Base-by-base conservation (phyloP, 2,888 invertebrate species). In the Nasonia oneida region DNA sequence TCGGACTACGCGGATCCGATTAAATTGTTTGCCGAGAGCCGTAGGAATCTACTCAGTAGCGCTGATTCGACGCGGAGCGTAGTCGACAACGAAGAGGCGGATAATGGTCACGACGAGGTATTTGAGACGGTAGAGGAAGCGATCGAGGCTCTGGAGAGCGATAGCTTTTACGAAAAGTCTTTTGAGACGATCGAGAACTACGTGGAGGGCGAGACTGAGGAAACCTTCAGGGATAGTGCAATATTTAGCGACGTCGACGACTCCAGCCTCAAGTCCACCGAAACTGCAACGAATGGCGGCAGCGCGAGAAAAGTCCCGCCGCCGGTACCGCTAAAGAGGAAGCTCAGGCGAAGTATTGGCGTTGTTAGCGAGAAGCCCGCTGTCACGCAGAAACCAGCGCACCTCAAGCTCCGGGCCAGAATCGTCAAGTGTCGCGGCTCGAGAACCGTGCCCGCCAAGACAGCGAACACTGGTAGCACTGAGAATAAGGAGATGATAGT, bases 1-100 rank as follows among this genome's bases (percentile, higher is more conserved):
- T 96, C 97, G 0, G 98, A 98, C 91, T 98, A 98, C 90, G 97
- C 96, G 0, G 97, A 98, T 92, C 97, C 98, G 0, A 95, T 96
- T 78, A 95, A 96, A 29, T 94, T 97, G 33, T 95, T 95, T 42
- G 70, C 61, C 14, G 84, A 87, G 23, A 86, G 83, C 12, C 74
- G 86, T 0, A 23, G 81, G 18, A 84, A 76, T 23, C 15, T 81
- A 47, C 42, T n/a, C 3, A 23, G n/a, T n/a, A 78, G 71, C n/a
- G 76, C 14, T 18, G 42, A 37, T 33, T 64, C 77, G 14, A 85
- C 88, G 29, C 85, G 86, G 23, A 61, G 75, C 12, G 50, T 84
- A 12, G 78, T 70, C 12, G 70, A 14, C 10, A 84, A 78, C 70
- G 50, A 64, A 2, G 81, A 87, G 33, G 42, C 42, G 10, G 64